phyloP scores from a whole-genome alignment of 2,888 invertebrate genomes.

The Hoplodrina blanda region DNA sequence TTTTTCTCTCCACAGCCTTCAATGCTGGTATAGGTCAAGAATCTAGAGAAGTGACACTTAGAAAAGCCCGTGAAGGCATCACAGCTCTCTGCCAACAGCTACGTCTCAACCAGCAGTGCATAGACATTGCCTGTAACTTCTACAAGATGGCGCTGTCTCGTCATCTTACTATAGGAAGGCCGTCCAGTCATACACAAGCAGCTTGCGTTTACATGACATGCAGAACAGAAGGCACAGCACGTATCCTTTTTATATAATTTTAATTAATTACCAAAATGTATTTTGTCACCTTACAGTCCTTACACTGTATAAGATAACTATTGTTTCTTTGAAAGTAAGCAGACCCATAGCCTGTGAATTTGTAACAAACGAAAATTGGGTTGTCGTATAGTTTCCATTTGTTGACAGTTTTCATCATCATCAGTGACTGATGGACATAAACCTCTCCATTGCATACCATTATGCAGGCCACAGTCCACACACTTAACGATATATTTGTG shows the following conservation, averaged over 20 bases:
- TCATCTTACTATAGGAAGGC: slow-evolving; percentile 97
- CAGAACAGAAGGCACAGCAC: slow-evolving; percentile 97
- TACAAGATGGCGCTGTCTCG: slow-evolving; percentile 97
- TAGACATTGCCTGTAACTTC: slow-evolving; percentile 98
- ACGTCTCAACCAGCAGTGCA: slow-evolving; percentile 96
- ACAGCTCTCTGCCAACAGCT: slow-evolving; percentile 96
- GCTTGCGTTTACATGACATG: slow-evolving; percentile 99
- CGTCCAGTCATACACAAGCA: slow-evolving; percentile 97
- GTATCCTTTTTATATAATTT: slow-evolving; percentile 92
- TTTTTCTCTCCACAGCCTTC: slow-evolving; percentile 90
- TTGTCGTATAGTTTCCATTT: no score
- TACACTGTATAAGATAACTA: no score
- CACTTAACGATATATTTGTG: no score
- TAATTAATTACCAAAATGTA: background rate
- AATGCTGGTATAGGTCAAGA: slow-evolving; percentile 96
- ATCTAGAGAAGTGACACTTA: slow-evolving; percentile 97
- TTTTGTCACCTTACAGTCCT: no score
- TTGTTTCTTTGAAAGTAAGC: no score
- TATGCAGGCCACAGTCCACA: no score
- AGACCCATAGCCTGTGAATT: no score
- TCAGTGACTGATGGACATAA: no score
- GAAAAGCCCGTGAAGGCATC: slow-evolving; percentile 96
- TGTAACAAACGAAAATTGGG: no score
- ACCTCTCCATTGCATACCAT: no score
- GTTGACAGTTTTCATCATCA: no score